These are phyloP conservation scores for Coreoperca whiteheadi DNA, from an alignment of 2,113 vertebrate species.

Conservation along the genomic window DNA sequence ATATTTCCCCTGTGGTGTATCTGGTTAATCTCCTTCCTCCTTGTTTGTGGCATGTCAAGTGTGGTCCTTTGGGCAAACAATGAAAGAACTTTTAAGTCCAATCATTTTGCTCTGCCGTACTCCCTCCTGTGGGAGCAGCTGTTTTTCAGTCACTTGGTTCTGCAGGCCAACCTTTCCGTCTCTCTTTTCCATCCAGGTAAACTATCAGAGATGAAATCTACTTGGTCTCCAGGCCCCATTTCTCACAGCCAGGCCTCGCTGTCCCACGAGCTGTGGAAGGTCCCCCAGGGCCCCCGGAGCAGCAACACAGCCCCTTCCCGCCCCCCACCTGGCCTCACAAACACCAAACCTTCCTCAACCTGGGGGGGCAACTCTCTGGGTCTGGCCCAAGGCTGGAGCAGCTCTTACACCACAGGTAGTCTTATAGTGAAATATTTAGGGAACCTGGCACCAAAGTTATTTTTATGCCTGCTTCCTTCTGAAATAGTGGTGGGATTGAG, in stretches of 20 bases:
- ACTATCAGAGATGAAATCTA: constrained; percentile 97
- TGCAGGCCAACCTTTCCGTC: neutral
- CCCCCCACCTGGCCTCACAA: constrained; percentile 94
- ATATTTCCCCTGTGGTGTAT: constrained; percentile 34
- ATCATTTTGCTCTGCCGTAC: constrained; percentile 6
- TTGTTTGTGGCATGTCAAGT: constrained; percentile 60
- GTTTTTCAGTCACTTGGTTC: constrained; percentile 1
- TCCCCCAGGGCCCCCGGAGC: constrained; percentile 89
- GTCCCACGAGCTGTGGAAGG: constrained; percentile 98
- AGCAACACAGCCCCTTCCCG: constrained; percentile 91
- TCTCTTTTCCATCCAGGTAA: constrained; percentile 86
- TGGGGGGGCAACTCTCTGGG: constrained; percentile 94
- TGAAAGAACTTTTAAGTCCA: neutral
- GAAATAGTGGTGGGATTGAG: neutral
- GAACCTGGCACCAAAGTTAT: neutral
- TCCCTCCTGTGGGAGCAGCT: constrained; percentile 12
- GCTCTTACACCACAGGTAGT: constrained; percentile 92
- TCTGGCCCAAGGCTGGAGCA: constrained; percentile 91
- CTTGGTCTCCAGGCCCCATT: constrained; percentile 94
- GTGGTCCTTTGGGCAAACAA: neutral
- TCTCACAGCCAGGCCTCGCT: constrained; percentile 94
- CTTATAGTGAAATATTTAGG: neutral
- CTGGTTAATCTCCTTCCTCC: constrained; percentile 22
- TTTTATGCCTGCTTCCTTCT: neutral
- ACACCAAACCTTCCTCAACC: constrained; percentile 95